Percentiles rank a stretch among this genome's conserved stretches.
Evolutionary conservation across 2,113 vertebrate species (phyloP).

Genomic region (Nyctibius bracteatus): DNA sequence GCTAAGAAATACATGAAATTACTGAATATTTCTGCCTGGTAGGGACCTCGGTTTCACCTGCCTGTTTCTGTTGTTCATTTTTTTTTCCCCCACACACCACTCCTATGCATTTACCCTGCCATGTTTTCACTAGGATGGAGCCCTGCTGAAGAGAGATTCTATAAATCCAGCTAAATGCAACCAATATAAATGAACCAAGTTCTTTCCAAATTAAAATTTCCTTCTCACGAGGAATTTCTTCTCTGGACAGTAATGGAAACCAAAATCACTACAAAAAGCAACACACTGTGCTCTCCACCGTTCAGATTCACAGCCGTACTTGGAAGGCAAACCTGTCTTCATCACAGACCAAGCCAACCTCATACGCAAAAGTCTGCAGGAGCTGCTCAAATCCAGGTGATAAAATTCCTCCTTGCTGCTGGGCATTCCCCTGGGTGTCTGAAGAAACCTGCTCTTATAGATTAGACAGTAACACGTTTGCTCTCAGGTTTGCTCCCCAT

Average conservation of each 20-base stretch:
- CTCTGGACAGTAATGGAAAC: neutral
- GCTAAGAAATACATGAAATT: neutral
- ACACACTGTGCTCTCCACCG: rapidly evolving
- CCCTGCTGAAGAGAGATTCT: neutral
- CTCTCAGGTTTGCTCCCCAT: neutral
- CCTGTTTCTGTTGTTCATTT: neutral
- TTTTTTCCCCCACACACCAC: neutral
- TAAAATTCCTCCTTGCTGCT: neutral
- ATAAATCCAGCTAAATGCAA: neutral
- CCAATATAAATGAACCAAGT: neutral
- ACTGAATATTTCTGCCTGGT: neutral
- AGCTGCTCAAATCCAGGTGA: neutral
- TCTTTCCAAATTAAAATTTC: neutral
- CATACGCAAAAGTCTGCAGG: neutral
- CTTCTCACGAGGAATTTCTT: neutral
- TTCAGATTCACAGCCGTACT: neutral
- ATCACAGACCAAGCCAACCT: neutral
- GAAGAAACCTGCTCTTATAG: neutral
- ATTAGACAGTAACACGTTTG: neutral
- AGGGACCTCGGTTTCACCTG: neutral
- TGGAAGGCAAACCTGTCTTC: neutral
- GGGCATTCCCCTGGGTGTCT: neutral
- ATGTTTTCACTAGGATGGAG: neutral
- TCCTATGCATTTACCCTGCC: neutral
- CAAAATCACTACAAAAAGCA: neutral